phyloP scores from a whole-genome alignment of 2,888 invertebrate genomes.

The Caradrina kadenii region DNA sequence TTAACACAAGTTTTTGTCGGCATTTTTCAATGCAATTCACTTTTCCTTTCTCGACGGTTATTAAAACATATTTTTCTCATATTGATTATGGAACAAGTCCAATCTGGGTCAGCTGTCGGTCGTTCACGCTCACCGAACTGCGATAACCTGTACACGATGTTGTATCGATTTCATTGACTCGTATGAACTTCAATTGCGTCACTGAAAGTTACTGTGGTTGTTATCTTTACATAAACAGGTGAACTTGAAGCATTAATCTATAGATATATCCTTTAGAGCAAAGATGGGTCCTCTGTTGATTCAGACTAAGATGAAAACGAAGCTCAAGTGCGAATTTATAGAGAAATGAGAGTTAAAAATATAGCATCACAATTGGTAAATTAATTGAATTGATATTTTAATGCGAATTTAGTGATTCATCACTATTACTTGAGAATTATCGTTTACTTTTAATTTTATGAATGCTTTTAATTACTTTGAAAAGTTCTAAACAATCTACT shows the following conservation, averaged over 20 bases:
- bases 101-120: slow-evolving; percentile 70
- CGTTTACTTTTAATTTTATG: not conserved
- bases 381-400: not conserved
- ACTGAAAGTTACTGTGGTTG: slow-evolving; percentile 39
- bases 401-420: not conserved
- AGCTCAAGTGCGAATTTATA: not conserved
- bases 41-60: slow-evolving; percentile 39
- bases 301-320: not conserved
- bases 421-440: not conserved
- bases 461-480: not conserved
- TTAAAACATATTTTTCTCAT: slow-evolving; percentile 49
- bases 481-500: slow-evolving; percentile 6
- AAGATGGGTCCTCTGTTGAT: not conserved
- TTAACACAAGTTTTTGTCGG: not conserved
- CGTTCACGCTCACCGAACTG: slow-evolving; percentile 62
- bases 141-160: slow-evolving; percentile 66
- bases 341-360: not conserved
- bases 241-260: slow-evolving; percentile 8
- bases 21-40: slow-evolving; percentile 35
- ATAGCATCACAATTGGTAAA: not conserved
- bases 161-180: slow-evolving; percentile 69
- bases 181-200: slow-evolving; percentile 56
- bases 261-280: not conserved
- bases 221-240: slow-evolving; percentile 44
- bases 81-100: slow-evolving; percentile 55